Percentiles rank a stretch among this genome's conserved stretches.
These are phyloP conservation scores for Drosophila repletoides DNA, from an alignment of 1,140 invertebrate species.

Conservation along the genomic window DNA sequence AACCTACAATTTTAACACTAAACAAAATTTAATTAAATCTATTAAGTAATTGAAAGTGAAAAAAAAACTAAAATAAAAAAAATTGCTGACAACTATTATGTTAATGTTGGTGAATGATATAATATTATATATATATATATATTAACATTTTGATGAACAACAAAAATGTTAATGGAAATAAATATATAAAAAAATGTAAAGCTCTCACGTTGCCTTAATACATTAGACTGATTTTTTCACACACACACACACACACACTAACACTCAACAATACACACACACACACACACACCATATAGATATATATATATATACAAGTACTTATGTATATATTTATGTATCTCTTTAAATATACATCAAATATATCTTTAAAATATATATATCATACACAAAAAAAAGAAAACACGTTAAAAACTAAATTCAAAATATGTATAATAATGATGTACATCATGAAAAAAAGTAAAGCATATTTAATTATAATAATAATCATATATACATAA, in stretches of 20 bases:
- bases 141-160: constrained; percentile 13
- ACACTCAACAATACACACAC: constrained; percentile 5
- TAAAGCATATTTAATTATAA: constrained; percentile 8
- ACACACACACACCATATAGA: constrained; percentile 17
- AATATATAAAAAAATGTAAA: constrained; percentile 63
- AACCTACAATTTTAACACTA: constrained; percentile 4
- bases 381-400: neutral
- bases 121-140: constrained; percentile 19
- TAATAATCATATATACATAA: neutral
- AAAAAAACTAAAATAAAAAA: constrained; percentile 7
- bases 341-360: constrained; percentile 5
- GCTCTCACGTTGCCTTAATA: constrained; percentile 82
- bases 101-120: constrained; percentile 30
- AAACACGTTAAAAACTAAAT: constrained; percentile 10
- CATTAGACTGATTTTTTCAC: constrained; percentile 82
- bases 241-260: constrained; percentile 41
- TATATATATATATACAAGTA: constrained; percentile 3
- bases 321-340: constrained; percentile 2
- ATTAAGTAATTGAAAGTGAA: constrained; percentile 26
- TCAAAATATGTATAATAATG: constrained; percentile 29
- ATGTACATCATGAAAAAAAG: constrained; percentile 27
- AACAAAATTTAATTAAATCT: constrained; percentile 26
- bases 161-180: constrained; percentile 34
- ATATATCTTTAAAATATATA: neutral
- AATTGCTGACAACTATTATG: constrained; percentile 31